These are phyloP conservation scores for Ophiodon elongatus DNA, from an alignment of 2,113 vertebrate genomes.

Conservation along the genomic window DNA sequence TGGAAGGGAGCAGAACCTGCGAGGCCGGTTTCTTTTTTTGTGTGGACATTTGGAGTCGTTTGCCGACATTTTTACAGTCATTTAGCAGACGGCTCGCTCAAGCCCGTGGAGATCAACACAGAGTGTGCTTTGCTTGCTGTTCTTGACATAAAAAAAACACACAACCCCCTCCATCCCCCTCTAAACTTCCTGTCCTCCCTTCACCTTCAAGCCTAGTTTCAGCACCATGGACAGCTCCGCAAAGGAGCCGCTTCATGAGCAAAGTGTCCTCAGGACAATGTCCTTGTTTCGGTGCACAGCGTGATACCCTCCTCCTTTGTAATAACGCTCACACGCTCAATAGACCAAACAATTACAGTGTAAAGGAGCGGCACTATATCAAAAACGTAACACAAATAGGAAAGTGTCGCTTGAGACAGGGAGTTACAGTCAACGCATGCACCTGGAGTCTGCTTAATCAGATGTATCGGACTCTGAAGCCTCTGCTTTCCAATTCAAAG, in stretches of 20 bases:
- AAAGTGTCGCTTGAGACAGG: conserved; percentile 26
- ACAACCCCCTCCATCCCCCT: background rate
- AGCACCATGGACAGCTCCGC: conserved; percentile 60
- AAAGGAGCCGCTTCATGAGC: conserved; percentile 19
- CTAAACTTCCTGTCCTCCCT: background rate
- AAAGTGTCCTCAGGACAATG: conserved; percentile 37
- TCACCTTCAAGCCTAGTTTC: conserved; percentile 39
- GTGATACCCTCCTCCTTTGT: conserved; percentile 24
- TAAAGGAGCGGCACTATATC: conserved; percentile 33
- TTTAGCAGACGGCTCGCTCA: conserved; percentile 26
- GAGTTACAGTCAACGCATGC: conserved; percentile 37
- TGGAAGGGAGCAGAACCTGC: conserved; percentile 14
- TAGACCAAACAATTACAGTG: conserved; percentile 42
- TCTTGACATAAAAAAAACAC: background rate
- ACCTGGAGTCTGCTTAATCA: conserved; percentile 62
- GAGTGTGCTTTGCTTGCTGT: conserved; percentile 24
- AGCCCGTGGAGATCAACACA: conserved; percentile 28
- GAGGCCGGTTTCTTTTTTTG: background rate
- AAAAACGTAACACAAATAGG: conserved; percentile 44
- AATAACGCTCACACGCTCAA: conserved; percentile 48
- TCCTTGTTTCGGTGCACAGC: conserved; percentile 32
- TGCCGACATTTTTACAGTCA: conserved; percentile 24
- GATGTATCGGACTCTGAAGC: conserved; percentile 54
- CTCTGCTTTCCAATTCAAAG: conserved; percentile 57
- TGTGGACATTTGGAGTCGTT: conserved; percentile 11